These are phyloP conservation scores for Agrotis segetum DNA, from an alignment of 2,888 invertebrate species.

Conservation along the genomic window DNA sequence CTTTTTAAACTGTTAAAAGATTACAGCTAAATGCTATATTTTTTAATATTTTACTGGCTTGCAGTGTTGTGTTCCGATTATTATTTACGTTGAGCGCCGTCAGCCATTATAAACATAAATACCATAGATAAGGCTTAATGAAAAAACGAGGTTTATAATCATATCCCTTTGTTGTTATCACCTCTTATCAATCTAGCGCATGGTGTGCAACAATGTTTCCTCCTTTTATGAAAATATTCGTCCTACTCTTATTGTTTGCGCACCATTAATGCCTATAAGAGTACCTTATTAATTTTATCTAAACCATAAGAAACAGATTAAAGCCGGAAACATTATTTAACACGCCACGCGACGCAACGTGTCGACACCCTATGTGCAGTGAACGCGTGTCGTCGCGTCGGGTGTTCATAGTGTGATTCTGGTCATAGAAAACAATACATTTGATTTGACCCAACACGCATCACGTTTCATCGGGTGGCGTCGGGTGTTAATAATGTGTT, in stretches of 20 bases:
- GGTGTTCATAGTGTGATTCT: too few species aligned
- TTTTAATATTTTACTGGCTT: too few species aligned
- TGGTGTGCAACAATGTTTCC: slow-evolving; percentile 49
- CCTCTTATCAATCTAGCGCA: slow-evolving; percentile 60
- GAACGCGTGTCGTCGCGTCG: too few species aligned
- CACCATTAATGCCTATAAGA: background rate
- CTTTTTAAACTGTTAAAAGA: too few species aligned
- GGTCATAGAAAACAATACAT: too few species aligned
- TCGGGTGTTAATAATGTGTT: too few species aligned
- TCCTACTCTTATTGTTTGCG: background rate
- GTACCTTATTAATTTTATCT: background rate
- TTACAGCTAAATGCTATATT: too few species aligned
- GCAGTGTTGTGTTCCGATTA: slow-evolving; percentile 3
- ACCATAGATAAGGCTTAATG: slow-evolving; percentile 51
- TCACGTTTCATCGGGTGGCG: too few species aligned
- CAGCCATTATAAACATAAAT: slow-evolving; percentile 30
- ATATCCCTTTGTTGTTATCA: slow-evolving; percentile 61
- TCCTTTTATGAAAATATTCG: slow-evolving; percentile 36
- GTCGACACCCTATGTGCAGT: too few species aligned
- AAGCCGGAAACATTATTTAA: too few species aligned
- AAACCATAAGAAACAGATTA: background rate
- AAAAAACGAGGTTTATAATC: slow-evolving; percentile 54
- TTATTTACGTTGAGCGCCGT: slow-evolving; percentile 21
- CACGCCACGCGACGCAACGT: too few species aligned
- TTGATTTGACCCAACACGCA: too few species aligned